Percentiles rank a stretch among this genome's conserved stretches.
phyloP scores from a whole-genome alignment of 2,113 vertebrate species.

The Aspidoscelis tigris region DNA sequence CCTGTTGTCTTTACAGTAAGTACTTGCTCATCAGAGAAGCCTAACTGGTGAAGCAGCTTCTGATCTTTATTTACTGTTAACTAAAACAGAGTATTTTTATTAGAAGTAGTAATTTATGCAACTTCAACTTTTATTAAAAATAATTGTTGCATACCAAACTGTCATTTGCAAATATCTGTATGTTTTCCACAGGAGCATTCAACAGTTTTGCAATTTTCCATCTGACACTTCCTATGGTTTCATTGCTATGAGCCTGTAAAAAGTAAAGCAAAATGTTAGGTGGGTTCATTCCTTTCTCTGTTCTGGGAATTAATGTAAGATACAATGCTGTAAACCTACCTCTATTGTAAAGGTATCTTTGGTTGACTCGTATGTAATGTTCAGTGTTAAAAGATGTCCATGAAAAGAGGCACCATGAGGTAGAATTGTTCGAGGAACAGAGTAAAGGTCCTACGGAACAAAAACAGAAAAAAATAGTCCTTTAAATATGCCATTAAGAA shows the following conservation, averaged over 20 bases:
- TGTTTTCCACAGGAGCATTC: constrained; percentile 94
- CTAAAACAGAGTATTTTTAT: constrained; percentile 73
- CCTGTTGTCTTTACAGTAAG: constrained; percentile 96
- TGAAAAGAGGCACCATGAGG: constrained; percentile 99
- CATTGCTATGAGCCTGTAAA: constrained; percentile 96
- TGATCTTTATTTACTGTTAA: constrained; percentile 98
- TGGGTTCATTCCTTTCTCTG: neutral
- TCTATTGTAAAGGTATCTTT: constrained; percentile 97
- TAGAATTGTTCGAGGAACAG: constrained; percentile 98
- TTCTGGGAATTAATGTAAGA: neutral
- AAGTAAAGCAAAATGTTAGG: constrained; percentile 42
- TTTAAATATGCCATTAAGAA: neutral
- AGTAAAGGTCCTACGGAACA: constrained; percentile 89
- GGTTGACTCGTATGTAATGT: constrained; percentile 96
- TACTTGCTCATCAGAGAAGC: constrained; percentile 93
- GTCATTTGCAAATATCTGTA: constrained; percentile 98
- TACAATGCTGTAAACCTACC: constrained; percentile 73
- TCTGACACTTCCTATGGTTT: constrained; percentile 94
- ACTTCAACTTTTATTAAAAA: constrained; percentile 1
- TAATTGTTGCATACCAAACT: constrained; percentile 87
- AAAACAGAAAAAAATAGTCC: constrained; percentile 6
- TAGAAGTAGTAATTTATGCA: constrained; percentile 36
- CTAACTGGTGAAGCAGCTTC: constrained; percentile 95
- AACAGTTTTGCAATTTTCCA: constrained; percentile 98
- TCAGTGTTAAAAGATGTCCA: constrained; percentile 95